Percentiles rank a stretch among this genome's conserved stretches.
These are phyloP conservation scores for Lophotriccus pileatus DNA, from an alignment of 2,797 vertebrate species.

Conservation along the genomic window DNA sequence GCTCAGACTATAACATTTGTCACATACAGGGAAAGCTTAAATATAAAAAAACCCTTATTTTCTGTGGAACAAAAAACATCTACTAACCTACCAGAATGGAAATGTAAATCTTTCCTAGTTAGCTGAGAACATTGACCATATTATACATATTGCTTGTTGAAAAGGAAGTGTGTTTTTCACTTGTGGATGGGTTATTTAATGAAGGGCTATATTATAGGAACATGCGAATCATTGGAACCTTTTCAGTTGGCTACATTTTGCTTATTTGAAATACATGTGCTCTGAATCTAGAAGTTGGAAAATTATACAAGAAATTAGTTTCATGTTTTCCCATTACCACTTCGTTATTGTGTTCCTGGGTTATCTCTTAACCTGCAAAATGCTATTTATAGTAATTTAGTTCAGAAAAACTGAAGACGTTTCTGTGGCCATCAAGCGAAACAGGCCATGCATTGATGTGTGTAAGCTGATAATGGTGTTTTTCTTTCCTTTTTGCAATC, in stretches of 20 bases:
- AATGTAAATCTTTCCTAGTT: conserved; percentile 71
- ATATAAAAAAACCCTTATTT: conserved; percentile 31
- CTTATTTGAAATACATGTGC: conserved; percentile 65
- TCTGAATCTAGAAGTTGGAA: conserved; percentile 64
- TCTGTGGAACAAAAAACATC: conserved; percentile 63
- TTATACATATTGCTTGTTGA: conserved; percentile 66
- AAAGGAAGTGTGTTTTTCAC: conserved; percentile 64
- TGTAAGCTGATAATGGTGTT: background rate
- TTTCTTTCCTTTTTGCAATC: conserved; percentile 26
- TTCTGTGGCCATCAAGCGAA: background rate
- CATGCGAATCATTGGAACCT: conserved; percentile 63
- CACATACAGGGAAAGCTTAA: conserved; percentile 20
- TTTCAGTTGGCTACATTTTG: conserved; percentile 52
- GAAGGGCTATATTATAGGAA: conserved; percentile 67
- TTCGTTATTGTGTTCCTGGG: background rate
- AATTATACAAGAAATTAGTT: conserved; percentile 43
- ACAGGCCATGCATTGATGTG: background rate
- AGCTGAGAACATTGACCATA: conserved; percentile 52
- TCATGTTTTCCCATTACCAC: conserved; percentile 8
- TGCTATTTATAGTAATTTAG: background rate
- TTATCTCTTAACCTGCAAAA: conserved; percentile 17
- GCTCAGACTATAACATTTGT: conserved; percentile 50
- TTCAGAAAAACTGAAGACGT: background rate
- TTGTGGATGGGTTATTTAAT: conserved; percentile 65
- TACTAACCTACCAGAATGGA: conserved; percentile 63